Evolutionary conservation across 2,113 vertebrate species (phyloP), one percentile per base, ranked within the genome.

Genomic region (Siniperca chuatsi): DNA sequence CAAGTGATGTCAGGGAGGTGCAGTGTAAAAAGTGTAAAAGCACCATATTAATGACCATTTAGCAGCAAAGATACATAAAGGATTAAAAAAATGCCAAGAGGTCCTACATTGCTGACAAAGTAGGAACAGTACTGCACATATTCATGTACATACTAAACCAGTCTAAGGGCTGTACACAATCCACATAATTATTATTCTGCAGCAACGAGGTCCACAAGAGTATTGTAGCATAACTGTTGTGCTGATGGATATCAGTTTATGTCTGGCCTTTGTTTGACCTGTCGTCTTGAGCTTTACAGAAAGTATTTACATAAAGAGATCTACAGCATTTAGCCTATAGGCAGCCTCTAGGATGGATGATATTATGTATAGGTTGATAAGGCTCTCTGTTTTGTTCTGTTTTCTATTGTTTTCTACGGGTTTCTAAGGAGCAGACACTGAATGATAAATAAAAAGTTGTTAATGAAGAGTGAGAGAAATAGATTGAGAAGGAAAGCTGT

Each of bases 221-320:
- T 42, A 54, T 77, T 60, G 10, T 61, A 74, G 69, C 29, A 23
- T 29, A 21, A 3, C 76, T 68, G 48, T 52, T 29, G 58, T 35
- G 54, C 25, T 78, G 80, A 82, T 84, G 48, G 50, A 86, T 84
- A 78, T 75, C 50, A 57, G 44, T 78, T 66, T 81, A 58, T 79
- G 42, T 81, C 60, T 84, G 75, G 78, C 80, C 64, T 84, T 67
- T 16, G 20, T 73, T 74, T 85, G 83, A 89, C 81, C 79, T 75
- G 25, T 50, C 42, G 21, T 72, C 40, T 72, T 54, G 18, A 29
- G 21, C 0, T 80, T 76, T 81, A 29, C 29, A 29, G 1, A 29
- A 29, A 1, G 29, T 29, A 29, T 29, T 75, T 69, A 66, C n/a
- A 73, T 61, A 33, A 79, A 77, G 40, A 78, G 79, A 77, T 37